Conservation (phyloP, 1,140 invertebrate genomes). For the Papilio glaucus region DNA sequence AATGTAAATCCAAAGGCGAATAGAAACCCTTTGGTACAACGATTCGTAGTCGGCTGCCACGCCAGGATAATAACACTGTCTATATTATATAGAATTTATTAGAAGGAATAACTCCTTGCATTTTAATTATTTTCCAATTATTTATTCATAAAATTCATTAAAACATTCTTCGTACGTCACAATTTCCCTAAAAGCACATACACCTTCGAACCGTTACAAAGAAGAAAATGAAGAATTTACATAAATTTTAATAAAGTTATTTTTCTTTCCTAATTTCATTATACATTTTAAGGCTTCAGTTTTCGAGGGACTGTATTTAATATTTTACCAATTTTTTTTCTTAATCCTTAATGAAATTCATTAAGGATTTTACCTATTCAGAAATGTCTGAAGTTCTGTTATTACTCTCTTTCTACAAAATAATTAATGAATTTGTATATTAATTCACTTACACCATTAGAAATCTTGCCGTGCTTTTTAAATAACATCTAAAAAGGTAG, state of each 20-base stretch:
- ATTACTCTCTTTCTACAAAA: no score
- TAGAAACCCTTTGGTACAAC: no score
- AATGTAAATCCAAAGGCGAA: no score
- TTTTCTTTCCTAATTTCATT: constrained; percentile 1
- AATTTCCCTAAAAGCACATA: constrained; percentile 14
- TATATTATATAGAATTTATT: no score
- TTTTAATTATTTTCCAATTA: neutral
- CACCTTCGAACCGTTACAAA: neutral
- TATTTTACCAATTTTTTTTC: neutral
- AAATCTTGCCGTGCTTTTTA: no score
- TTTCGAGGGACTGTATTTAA: constrained; percentile 13
- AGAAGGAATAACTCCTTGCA: no score
- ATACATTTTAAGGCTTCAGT: constrained; percentile 9
- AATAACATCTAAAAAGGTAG: no score
- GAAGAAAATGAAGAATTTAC: neutral
- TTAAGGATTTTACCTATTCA: neutral
- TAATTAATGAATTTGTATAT: no score
- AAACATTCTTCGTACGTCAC: neutral
- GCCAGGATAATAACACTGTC: no score
- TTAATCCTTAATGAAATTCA: neutral
- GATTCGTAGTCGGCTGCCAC: no score
- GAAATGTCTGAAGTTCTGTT: no score
- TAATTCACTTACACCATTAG: no score
- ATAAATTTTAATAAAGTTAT: constrained; percentile 22
- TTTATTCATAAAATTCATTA: neutral